These are phyloP conservation scores for Mycetomoellerius zeteki DNA, from an alignment of 1,140 invertebrate species.

Conservation along the genomic window DNA sequence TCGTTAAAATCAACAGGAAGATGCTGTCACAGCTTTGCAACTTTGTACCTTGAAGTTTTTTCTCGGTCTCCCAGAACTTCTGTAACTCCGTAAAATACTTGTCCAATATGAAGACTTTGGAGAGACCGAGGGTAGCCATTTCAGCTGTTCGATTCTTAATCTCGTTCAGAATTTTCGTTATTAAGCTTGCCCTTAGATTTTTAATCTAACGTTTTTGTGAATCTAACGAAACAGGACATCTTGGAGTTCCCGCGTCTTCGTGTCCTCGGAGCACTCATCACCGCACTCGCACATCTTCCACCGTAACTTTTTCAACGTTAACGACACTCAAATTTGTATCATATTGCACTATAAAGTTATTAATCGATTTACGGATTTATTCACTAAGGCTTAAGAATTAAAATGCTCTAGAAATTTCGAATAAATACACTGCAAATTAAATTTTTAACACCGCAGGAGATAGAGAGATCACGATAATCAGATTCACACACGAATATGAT, in stretches of 20 bases:
- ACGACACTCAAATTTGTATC: conserved; percentile 12
- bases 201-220: conserved; percentile 9
- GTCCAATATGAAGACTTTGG: conserved; percentile 98
- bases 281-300: conserved; percentile 84
- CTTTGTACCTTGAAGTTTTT: conserved; percentile 96
- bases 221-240: conserved; percentile 39
- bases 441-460: neutral
- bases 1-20: neutral
- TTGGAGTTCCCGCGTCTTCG: conserved; percentile 47
- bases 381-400: neutral
- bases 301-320: conserved; percentile 26
- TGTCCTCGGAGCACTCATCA: conserved; percentile 79
- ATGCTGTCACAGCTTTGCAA: conserved; percentile 32
- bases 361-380: neutral
- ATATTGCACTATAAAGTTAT: neutral
- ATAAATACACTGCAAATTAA: neutral
- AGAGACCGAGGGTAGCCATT: conserved; percentile 96
- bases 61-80: conserved; percentile 98
- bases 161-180: conserved; percentile 74
- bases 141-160: conserved; percentile 78
- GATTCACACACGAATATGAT: neutral
- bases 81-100: conserved; percentile 98
- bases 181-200: neutral
- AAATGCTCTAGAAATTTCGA: conserved; percentile 34
- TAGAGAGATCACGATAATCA: neutral